Evolutionary conservation across 2,113 vertebrate species (phyloP).

Genomic region (Toxotes jaculatrix): DNA sequence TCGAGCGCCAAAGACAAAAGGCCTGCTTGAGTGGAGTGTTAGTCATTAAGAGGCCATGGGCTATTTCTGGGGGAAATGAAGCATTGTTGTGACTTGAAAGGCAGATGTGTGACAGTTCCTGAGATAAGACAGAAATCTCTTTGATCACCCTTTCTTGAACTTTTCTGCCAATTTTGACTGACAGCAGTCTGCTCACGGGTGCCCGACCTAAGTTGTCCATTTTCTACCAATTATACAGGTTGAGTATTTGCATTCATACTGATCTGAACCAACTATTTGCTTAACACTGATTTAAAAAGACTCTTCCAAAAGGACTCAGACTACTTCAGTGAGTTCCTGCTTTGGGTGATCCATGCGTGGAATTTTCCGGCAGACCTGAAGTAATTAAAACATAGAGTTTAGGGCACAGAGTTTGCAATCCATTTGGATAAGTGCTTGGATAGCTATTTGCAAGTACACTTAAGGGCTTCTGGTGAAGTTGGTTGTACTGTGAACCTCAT

Average conservation of each 20-base stretch:
- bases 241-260: background rate
- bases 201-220: background rate
- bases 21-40: slow-evolving; percentile 3
- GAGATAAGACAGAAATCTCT: slow-evolving; percentile 19
- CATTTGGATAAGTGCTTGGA: slow-evolving; percentile 63
- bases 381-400: slow-evolving; percentile 60
- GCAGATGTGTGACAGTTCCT: slow-evolving; percentile 16
- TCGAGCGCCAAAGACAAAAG: background rate
- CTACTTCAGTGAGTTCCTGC: background rate
- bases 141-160: slow-evolving; percentile 13
- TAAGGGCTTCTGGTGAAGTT: slow-evolving; percentile 60
- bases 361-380: slow-evolving; percentile 43
- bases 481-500: slow-evolving; percentile 42
- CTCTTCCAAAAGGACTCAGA: background rate
- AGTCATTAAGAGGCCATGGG: slow-evolving; percentile 38
- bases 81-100: slow-evolving; percentile 24
- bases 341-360: slow-evolving; percentile 6
- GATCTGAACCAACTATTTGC: background rate
- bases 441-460: slow-evolving; percentile 60
- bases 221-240: background rate
- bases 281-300: background rate
- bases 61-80: slow-evolving; percentile 22
- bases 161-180: background rate
- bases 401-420: slow-evolving; percentile 16
- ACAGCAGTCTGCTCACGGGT: background rate